Evolutionary conservation across 2,888 invertebrate genomes (phyloP), one percentile per base, ranked within the genome.

Genomic region (Onthophagus sagittarius): DNA sequence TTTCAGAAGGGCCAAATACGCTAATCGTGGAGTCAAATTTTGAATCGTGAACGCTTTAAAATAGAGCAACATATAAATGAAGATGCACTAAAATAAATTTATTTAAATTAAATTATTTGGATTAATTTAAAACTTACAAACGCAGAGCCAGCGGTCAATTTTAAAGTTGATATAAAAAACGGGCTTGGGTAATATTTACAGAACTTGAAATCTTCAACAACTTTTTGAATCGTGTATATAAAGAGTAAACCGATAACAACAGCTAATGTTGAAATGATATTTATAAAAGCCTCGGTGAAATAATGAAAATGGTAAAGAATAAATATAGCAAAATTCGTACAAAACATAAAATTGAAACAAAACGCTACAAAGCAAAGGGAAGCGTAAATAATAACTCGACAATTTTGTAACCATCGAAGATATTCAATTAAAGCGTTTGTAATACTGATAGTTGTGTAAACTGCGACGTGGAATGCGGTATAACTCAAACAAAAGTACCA

Each of bases 141-240:
- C 65, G 74, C 32, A 67, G 75, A 69, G 62, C 76, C 72, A 63
- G 77, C 75, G 0, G 69, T 33, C 2, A 74, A 71, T 65, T 75
- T 77, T 76, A 53, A 7, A 53, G 9, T 7, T 7, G 39, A 9
- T 53, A 53, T 11, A 53, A 53, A 53, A 53, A 4, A 53, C 1
- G 39, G 39, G 11, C 39, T 53, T 11, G 39, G 39, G 11, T 53
- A 53, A 53, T 53, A 53, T 2, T 53, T 53, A 4, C 39, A 53
- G 15, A 76, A 77, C 31, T 72, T 75, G 62, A 75, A 77, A 70
- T 77, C 77, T 23, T 74, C 74, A 6, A 74, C 63, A 23, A 77
- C 73, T 31, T 75, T 74, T 33, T 73, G 67, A 0, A 73, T 72
- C 0, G 77, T 75, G 67, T 76, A 77, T 23, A 77, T 71, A 15